Evolutionary conservation across 2,888 invertebrate species (phyloP).

Genomic region (Psococerastis gibbosa): DNA sequence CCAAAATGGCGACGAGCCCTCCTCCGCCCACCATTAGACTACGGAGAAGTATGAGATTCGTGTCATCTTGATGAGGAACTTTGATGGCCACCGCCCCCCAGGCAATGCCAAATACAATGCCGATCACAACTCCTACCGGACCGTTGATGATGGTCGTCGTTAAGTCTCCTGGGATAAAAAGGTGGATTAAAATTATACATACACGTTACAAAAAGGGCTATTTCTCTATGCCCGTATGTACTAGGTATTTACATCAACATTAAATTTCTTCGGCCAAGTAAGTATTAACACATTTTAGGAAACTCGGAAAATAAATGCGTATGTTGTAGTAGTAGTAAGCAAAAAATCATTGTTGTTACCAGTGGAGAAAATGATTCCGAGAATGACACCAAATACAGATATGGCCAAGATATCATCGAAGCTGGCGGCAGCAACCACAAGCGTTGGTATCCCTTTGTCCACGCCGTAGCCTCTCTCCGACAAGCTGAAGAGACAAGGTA

Average conservation of each 20-base stretch:
- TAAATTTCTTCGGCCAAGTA: too few relatives aligned
- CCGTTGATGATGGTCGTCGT: slow-evolving; percentile 32
- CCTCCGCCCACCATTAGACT: slow-evolving; percentile 37
- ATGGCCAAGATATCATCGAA: slow-evolving; percentile 61
- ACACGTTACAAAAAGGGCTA: too few relatives aligned
- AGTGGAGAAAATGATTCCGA: slow-evolving; percentile 41
- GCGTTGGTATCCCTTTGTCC: slow-evolving; percentile 52
- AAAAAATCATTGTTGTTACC: too few relatives aligned
- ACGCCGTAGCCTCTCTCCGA: slow-evolving; percentile 44
- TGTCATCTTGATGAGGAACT: slow-evolving; percentile 35
- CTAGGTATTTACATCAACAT: neutral
- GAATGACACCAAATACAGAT: slow-evolving; percentile 46
- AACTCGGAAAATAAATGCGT: too few relatives aligned
- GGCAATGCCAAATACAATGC: slow-evolving; percentile 36
- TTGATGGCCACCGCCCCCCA: slow-evolving; percentile 40
- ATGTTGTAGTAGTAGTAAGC: too few relatives aligned
- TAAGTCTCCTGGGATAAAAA: slow-evolving; percentile 13
- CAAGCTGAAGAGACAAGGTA: slow-evolving; percentile 42
- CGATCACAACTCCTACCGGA: slow-evolving; percentile 38
- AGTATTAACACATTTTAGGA: too few relatives aligned
- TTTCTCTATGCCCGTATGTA: neutral
- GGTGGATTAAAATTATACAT: too few relatives aligned
- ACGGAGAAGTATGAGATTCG: slow-evolving; percentile 23
- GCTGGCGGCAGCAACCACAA: slow-evolving; percentile 49
- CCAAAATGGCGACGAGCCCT: slow-evolving; percentile 42